These are phyloP conservation scores for Macropodus opercularis DNA, from an alignment of 2,797 vertebrate genomes.

Conservation along the genomic window DNA sequence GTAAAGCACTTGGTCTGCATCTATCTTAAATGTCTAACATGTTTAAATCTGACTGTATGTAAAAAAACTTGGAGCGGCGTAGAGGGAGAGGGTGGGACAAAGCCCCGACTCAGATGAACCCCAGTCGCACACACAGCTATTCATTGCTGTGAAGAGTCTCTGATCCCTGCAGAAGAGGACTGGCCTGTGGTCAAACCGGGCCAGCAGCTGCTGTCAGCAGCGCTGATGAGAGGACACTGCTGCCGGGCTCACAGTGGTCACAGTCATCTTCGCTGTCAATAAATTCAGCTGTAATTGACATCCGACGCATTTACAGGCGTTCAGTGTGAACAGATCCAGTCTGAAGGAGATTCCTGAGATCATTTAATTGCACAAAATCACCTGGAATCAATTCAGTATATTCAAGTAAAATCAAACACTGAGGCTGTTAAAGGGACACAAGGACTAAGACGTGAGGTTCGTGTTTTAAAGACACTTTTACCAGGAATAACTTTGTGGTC, in stretches of 20 bases:
- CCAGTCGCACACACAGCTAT: slow-evolving; percentile 39
- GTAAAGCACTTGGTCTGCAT: too few relatives aligned
- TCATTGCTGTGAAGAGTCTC: slow-evolving; percentile 68
- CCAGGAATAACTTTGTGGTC: too few relatives aligned
- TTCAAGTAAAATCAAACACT: slow-evolving; percentile 4
- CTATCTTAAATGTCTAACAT: too few relatives aligned
- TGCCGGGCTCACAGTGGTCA: slow-evolving; percentile 6
- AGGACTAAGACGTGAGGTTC: neutral
- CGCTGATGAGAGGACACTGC: slow-evolving; percentile 35
- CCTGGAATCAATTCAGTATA: neutral
- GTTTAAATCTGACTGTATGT: too few relatives aligned
- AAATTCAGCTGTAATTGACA: slow-evolving; percentile 9
- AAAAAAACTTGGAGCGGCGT: too few relatives aligned
- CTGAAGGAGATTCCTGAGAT: too few relatives aligned
- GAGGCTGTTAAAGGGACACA: neutral
- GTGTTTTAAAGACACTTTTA: too few relatives aligned
- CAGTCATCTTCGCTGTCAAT: slow-evolving; percentile 1
- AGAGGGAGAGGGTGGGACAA: slow-evolving; percentile 34
- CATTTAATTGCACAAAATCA: too few relatives aligned
- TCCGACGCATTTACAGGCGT: neutral
- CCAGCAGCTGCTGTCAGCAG: slow-evolving; percentile 53
- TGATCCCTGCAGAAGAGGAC: slow-evolving; percentile 49
- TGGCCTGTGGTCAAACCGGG: slow-evolving; percentile 27
- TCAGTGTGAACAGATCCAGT: too few relatives aligned
- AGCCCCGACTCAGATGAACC: slow-evolving; percentile 47